These are phyloP conservation scores for Phylloscopus trochilus DNA, from an alignment of 2,113 vertebrate species.

Conservation along the genomic window DNA sequence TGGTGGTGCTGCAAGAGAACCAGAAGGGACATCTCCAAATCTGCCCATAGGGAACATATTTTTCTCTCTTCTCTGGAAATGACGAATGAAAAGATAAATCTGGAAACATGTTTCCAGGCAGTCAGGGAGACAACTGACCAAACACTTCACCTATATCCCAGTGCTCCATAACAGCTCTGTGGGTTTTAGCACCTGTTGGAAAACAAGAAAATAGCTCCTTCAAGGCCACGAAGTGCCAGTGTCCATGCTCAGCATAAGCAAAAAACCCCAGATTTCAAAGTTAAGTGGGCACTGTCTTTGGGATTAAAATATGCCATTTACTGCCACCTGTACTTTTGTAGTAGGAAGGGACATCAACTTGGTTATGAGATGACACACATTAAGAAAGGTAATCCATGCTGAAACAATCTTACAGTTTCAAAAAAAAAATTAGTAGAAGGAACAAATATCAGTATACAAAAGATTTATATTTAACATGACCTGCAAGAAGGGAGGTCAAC, in stretches of 20 bases:
- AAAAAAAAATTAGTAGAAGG: background rate
- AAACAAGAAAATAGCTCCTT: background rate
- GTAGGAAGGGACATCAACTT: background rate
- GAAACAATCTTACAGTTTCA: background rate
- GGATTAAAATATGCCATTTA: background rate
- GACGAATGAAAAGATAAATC: background rate
- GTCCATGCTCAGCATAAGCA: background rate
- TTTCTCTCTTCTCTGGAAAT: background rate
- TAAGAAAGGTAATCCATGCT: background rate
- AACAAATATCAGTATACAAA: background rate
- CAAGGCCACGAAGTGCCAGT: background rate
- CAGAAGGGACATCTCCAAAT: background rate
- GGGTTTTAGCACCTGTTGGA: background rate
- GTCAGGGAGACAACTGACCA: background rate
- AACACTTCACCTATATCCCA: background rate
- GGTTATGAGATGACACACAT: background rate
- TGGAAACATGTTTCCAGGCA: background rate
- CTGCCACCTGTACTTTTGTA: background rate
- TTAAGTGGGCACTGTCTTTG: background rate
- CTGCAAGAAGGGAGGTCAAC: background rate
- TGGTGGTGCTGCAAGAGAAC: background rate
- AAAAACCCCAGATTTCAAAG: background rate
- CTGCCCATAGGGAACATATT: background rate
- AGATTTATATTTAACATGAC: background rate
- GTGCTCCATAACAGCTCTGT: background rate